Percentiles rank a stretch among this genome's conserved stretches.
These are phyloP conservation scores for Eidolon helvum DNA, from an alignment of 2,113 vertebrate species.

Conservation along the genomic window DNA sequence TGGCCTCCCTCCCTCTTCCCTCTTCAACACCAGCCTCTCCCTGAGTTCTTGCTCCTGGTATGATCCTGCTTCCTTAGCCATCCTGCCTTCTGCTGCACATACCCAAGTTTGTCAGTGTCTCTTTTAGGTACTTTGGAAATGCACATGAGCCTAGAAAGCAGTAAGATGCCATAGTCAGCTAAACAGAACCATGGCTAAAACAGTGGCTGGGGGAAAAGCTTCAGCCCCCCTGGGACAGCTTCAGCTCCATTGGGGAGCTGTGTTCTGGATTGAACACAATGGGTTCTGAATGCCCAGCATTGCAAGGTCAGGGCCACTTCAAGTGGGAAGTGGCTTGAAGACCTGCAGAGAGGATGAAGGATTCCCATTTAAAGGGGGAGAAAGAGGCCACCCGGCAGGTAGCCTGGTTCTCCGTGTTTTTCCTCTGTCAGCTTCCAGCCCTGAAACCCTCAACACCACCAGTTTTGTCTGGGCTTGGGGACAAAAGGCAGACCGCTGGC, in stretches of 20 bases:
- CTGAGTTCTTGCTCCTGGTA: rapidly evolving
- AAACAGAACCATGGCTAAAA: background rate
- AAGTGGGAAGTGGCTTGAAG: background rate
- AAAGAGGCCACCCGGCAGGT: too few relatives aligned
- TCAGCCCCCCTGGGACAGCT: background rate
- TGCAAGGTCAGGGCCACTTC: background rate
- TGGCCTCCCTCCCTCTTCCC: too few relatives aligned
- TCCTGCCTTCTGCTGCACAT: background rate
- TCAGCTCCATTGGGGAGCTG: background rate
- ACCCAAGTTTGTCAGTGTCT: background rate
- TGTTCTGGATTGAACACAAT: background rate
- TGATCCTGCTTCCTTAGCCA: background rate
- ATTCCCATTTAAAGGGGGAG: background rate
- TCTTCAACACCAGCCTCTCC: background rate
- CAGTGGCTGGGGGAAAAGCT: background rate
- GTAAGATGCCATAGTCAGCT: background rate
- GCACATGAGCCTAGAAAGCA: background rate
- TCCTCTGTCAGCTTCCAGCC: background rate
- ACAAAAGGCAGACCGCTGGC: background rate
- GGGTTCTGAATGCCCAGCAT: background rate
- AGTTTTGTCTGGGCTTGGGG: background rate
- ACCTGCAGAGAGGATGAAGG: background rate
- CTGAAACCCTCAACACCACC: background rate
- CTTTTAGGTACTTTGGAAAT: background rate
- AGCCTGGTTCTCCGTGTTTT: background rate